These are phyloP conservation scores for Melanophora roralis DNA, from an alignment of 2,888 invertebrate genomes.

Conservation along the genomic window DNA sequence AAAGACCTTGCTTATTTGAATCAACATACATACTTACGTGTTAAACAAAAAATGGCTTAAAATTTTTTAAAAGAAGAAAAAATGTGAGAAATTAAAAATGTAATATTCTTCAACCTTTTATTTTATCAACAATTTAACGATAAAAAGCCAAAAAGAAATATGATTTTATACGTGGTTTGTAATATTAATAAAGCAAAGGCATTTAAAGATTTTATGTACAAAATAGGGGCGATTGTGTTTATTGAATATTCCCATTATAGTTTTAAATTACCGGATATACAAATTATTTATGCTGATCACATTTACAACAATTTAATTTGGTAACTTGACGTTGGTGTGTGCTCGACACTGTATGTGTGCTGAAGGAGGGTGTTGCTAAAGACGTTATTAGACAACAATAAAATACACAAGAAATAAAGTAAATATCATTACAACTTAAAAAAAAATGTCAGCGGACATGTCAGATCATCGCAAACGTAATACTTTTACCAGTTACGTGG, in stretches of 20 bases:
- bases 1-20: background rate
- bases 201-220: background rate
- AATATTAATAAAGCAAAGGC: too few species aligned
- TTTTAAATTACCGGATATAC: conserved; percentile 55
- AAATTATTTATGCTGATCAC: conserved; percentile 59
- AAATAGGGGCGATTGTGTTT: conserved; percentile 54
- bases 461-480: conserved; percentile 68
- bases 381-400: background rate
- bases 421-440: background rate
- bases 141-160: conserved; percentile 17
- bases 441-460: conserved; percentile 52
- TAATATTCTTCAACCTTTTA: background rate
- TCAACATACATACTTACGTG: background rate
- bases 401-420: background rate
- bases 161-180: conserved; percentile 14
- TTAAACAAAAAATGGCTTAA: conserved; percentile 13
- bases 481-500: conserved; percentile 74
- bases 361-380: conserved; percentile 31
- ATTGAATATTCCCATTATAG: background rate
- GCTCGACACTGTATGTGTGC: conserved; percentile 5
- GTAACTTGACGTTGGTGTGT: conserved; percentile 4
- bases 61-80: background rate
- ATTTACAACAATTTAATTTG: conserved; percentile 27
- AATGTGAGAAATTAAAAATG: conserved; percentile 4
- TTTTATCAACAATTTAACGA: conserved; percentile 33